These are phyloP conservation scores for Ophioderma brevispina DNA, from an alignment of 35 echinoderm and acorn worm genomes.

Conservation along the genomic window DNA sequence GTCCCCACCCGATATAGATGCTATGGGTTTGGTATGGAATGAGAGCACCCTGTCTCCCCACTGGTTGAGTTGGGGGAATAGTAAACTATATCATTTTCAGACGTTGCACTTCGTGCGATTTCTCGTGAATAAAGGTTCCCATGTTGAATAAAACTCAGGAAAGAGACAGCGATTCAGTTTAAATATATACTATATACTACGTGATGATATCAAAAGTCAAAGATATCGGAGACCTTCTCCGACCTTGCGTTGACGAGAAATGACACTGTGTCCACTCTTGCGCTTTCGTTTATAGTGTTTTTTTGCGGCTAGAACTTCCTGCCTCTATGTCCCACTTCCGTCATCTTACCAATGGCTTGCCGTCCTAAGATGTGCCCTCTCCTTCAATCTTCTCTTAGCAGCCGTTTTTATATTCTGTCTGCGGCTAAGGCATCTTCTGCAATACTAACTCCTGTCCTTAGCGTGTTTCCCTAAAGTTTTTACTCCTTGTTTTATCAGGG, in stretches of 20 bases:
- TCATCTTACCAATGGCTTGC: too few relatives aligned
- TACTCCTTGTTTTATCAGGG: constrained; percentile 32
- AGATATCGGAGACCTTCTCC: background rate
- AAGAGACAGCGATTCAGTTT: too few relatives aligned
- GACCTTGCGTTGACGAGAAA: background rate
- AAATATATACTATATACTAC: too few relatives aligned
- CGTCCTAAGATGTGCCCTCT: too few relatives aligned
- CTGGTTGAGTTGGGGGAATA: constrained; percentile 49
- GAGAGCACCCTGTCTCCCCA: constrained; percentile 39
- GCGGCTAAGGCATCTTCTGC: background rate
- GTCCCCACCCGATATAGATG: constrained; percentile 39
- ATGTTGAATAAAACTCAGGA: too few relatives aligned
- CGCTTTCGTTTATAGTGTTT: background rate
- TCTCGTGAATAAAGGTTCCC: constrained; percentile 41
- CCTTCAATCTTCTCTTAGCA: too few relatives aligned
- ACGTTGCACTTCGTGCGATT: constrained; percentile 51
- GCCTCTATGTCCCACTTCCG: background rate
- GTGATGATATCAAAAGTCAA: too few relatives aligned
- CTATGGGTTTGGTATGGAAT: constrained; percentile 45
- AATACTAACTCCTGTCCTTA: background rate
- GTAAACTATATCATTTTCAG: constrained; percentile 57
- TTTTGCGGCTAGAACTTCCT: background rate
- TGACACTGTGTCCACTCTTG: background rate
- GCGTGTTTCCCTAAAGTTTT: background rate
- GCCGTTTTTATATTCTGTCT: constrained; percentile 10